A percentile compares a stretch with the other conserved stretches of the same genome.
Evolutionary conservation across 2,888 invertebrate species (phyloP).

Genomic region (Tigriopus californicus): DNA sequence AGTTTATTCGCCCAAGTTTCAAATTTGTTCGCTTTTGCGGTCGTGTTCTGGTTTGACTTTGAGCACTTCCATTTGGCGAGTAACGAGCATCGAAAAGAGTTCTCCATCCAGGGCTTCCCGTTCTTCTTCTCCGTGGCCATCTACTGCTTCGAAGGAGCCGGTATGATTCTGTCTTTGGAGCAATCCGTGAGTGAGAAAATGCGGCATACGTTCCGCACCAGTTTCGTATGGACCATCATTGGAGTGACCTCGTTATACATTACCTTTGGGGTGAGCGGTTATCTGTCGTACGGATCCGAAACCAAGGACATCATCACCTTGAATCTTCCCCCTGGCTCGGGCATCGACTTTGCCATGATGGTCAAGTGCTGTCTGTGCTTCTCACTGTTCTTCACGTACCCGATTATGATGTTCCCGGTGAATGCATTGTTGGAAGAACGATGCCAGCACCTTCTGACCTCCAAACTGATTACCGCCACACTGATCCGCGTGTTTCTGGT

Average conservation of each 20-base stretch:
- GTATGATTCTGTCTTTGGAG: conserved; percentile 30
- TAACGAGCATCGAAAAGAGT: conserved; percentile 27
- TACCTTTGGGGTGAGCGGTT: conserved; percentile 30
- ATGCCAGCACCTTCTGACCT: background rate
- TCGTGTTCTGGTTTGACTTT: conserved; percentile 33
- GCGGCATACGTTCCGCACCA: conserved; percentile 27
- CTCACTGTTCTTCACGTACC: conserved; percentile 31
- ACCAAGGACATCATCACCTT: conserved; percentile 30
- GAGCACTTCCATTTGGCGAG: conserved; percentile 25
- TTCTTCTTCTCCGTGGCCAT: conserved; percentile 30
- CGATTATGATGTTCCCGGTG: conserved; percentile 25
- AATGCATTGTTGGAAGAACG: conserved; percentile 20
- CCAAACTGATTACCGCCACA: background rate
- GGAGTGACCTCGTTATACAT: conserved; percentile 29
- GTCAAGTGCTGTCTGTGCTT: conserved; percentile 30
- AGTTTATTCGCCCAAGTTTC: conserved; percentile 31
- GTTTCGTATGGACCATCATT: conserved; percentile 27
- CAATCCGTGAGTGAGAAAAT: conserved; percentile 25
- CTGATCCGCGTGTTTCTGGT: conserved; percentile 26
- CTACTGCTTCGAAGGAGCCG: conserved; percentile 33
- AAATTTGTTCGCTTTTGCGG: conserved; percentile 30
- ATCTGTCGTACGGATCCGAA: conserved; percentile 25
- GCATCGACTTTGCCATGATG: conserved; percentile 28
- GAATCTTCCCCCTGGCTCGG: conserved; percentile 26
- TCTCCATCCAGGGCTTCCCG: conserved; percentile 28